Evolutionary conservation across 2,113 vertebrate species (phyloP).

Genomic region (Odontophorus gujanensis): DNA sequence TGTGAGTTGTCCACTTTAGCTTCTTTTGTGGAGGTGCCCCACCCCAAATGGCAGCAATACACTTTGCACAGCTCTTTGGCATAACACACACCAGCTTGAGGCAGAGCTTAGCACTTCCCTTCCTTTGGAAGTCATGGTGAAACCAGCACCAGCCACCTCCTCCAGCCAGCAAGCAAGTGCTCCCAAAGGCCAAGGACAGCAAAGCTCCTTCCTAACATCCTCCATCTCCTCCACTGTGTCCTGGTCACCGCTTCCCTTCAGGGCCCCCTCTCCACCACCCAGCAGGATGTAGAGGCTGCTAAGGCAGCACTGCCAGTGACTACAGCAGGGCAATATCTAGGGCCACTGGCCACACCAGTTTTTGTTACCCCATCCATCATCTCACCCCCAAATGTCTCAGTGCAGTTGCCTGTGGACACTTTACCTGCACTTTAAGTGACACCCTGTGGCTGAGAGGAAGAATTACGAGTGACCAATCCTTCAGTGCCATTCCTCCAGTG

Average conservation of each 20-base stretch:
- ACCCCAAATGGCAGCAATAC: not conserved
- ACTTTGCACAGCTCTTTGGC: not conserved
- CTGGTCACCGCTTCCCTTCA: not conserved
- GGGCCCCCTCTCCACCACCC: fast-evolving
- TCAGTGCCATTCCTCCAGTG: not conserved
- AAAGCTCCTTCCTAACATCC: not conserved
- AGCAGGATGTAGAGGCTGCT: not conserved
- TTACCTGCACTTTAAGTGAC: slow-evolving; percentile 66
- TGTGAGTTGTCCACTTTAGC: not conserved
- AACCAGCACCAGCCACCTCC: not conserved
- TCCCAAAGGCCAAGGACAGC: not conserved
- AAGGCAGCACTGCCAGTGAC: not conserved
- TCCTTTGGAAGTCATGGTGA: not conserved
- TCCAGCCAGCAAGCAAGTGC: not conserved
- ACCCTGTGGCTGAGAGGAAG: slow-evolving; percentile 52
- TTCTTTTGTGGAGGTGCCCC: not conserved
- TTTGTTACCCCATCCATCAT: not conserved
- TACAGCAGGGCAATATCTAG: not conserved
- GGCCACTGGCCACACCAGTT: not conserved
- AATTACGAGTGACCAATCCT: not conserved
- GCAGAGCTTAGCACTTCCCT: not conserved
- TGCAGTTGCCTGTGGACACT: not conserved
- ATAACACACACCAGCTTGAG: not conserved
- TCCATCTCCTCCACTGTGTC: not conserved
- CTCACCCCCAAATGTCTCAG: not conserved